Conservation (phyloP, 92 coral and sea anemone genomes). For the Desmophyllum pertusum region DNA sequence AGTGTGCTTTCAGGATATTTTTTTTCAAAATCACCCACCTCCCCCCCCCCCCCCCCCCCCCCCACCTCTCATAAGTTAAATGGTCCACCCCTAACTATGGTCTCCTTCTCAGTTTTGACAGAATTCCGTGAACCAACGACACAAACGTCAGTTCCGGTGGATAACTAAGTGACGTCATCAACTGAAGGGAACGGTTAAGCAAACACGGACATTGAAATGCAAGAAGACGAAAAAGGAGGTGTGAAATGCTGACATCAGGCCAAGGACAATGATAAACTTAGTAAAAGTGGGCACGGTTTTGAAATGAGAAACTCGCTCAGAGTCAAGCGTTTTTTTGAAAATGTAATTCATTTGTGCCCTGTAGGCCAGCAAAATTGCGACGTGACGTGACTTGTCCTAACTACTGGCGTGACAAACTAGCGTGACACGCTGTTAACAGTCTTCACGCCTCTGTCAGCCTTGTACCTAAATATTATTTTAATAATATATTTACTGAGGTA, state of each 20-base stretch:
- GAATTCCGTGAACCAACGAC: too few relatives aligned
- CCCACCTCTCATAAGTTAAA: too few relatives aligned
- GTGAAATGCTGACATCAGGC: constrained; percentile 36
- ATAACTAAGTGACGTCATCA: constrained; percentile 21
- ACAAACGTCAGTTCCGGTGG: constrained; percentile 7
- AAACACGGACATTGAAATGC: constrained; percentile 28
- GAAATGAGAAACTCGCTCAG: background rate
- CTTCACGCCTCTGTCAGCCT: background rate
- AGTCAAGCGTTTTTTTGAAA: background rate
- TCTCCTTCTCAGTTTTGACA: too few relatives aligned
- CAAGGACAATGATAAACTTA: background rate
- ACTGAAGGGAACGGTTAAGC: constrained; percentile 31
- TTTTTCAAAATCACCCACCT: too few relatives aligned
- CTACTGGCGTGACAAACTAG: background rate
- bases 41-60: too few relatives aligned
- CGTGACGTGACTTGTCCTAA: background rate
- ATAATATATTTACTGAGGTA: too few relatives aligned
- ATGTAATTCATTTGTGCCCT: background rate
- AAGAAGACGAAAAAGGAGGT: constrained; percentile 41
- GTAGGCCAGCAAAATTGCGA: background rate
- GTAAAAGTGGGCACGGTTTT: background rate
- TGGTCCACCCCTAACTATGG: too few relatives aligned
- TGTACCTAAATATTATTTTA: too few relatives aligned
- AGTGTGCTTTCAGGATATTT: too few relatives aligned
- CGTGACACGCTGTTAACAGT: background rate